Base-by-base conservation (phyloP, 2,113 vertebrate species). In the Oryzias melastigma region DNA sequence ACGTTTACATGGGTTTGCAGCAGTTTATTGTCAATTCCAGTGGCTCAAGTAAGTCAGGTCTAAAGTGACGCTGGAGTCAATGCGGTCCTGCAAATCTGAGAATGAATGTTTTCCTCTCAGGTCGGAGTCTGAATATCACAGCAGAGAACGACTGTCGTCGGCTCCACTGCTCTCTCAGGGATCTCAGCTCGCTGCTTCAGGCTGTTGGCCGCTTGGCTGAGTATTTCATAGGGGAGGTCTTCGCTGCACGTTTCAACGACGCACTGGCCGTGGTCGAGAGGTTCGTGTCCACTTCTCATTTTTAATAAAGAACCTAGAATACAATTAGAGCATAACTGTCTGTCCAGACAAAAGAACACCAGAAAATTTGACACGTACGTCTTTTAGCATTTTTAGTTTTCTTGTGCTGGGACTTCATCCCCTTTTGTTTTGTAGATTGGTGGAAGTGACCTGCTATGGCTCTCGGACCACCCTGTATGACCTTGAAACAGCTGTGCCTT, bases 381-480 rank as follows among this genome's bases (percentile, higher is more conserved):
- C 43, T 68, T 5, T 35, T 63, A 58, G 44, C 52, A 14, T 47
- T 40, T 64, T 4, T 18, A 13, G 35, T 12, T 35, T 35, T 35
- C 8, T 3, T 35, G 35, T 35, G 35, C 10, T 10, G 1, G 8
- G 35, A 35, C 35, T 12, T 35, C 35, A 35, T 35, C 35, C 35
- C 35, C 12, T 35, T 10, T 35, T 19, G 51, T 62, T 66, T 69
- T 68, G 22, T 80, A 99, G 97, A 81, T 25, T 99, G 90, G 97
- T 98, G 1, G 95, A 99, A 80, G 94, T 99, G 62, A 98, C 95
- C 0, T 88, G 96, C 18, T 99, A 99, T 0, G 96, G 95, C 56
- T 98, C 97, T 63, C 96, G 96, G 77, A 95, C 95, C 65, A 97
- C 95, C 53, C 84, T 98, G 69, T 99, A 98, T 76, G 96, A 98